These are phyloP conservation scores for Scaptomyza tumidula DNA, from an alignment of 2,888 invertebrate species.

Conservation along the genomic window DNA sequence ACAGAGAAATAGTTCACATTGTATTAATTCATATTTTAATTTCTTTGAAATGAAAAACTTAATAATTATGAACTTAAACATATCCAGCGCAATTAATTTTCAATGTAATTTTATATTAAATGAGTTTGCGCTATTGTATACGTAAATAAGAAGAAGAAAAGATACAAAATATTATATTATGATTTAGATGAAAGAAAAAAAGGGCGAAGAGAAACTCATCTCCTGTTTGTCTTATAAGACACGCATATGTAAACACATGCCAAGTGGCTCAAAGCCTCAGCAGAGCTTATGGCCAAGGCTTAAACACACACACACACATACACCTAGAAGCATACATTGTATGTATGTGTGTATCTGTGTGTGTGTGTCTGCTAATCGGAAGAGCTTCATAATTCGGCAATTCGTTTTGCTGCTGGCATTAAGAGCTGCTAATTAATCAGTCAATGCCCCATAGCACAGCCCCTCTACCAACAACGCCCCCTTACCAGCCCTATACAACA, in stretches of 20 bases:
- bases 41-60: no score
- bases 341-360: neutral
- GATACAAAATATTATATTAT: neutral
- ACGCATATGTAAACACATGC: slow-evolving; percentile 57
- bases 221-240: slow-evolving; percentile 33
- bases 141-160: neutral
- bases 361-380: slow-evolving; percentile 17
- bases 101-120: slow-evolving; percentile 3
- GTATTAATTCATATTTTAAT: no score
- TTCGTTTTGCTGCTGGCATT: slow-evolving; percentile 54
- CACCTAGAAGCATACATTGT: neutral
- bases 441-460: slow-evolving; percentile 37
- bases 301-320: slow-evolving; percentile 15
- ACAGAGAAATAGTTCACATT: no score
- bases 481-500: neutral
- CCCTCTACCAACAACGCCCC: neutral
- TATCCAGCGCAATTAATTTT: neutral
- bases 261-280: slow-evolving; percentile 44
- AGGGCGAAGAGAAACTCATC: slow-evolving; percentile 1
- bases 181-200: neutral
- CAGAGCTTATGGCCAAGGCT: slow-evolving; percentile 26
- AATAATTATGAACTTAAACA: no score
- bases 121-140: neutral
- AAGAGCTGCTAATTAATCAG: slow-evolving; percentile 71
- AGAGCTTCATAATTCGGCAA: slow-evolving; percentile 66